Base-by-base conservation (phyloP, 1,140 invertebrate species). In the Whitmania pigra region DNA sequence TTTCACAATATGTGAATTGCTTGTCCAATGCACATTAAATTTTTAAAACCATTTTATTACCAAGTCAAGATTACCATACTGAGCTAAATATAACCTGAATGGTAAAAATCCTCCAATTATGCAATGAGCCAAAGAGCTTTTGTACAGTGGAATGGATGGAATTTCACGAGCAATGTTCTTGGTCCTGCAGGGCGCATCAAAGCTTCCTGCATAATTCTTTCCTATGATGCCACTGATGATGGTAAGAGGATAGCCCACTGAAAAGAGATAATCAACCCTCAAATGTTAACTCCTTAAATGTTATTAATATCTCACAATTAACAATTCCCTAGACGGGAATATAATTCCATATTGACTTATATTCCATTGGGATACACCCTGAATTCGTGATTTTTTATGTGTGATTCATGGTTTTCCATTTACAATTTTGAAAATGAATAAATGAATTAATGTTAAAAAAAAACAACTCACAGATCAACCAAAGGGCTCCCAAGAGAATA, bases 141-240 rank as follows among this genome's bases (percentile, higher is more conserved):
- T 78, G 74, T 85, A 85, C 83, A 82, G 84, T 6, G 83, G 81
- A 18, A 84, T 80, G 18, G 75, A 55, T 9, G 85, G 85, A 55
- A 86, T 84, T 76, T 86, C 84, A 22, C 85, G 76, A 2, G 83
- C 72, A 73, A 85, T 85, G 72, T 85, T 85, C 75, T 85, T 85
- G 0, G 84, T 83, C 55, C 84, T 78, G 74, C 84, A 85, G 2
- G 84, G 84, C 22, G 84, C 82, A 75, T 83, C 83, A 77, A 85
- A 85, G 36, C 80, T 80, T 66, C 76, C 78, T 1, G 79, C 78
- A 76, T 78, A 82, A 73, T 85, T 85, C 74, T 84, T 85, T n/a
- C 84, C 84, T 73, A 85, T 80, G 71, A 85, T 84, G 27, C 84
- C 84, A 13, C 85, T 84, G 69, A 85, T 77, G 36, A 86, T 80